phyloP scores from a whole-genome alignment of 2,797 vertebrate species.

The Pangasius krempfi region DNA sequence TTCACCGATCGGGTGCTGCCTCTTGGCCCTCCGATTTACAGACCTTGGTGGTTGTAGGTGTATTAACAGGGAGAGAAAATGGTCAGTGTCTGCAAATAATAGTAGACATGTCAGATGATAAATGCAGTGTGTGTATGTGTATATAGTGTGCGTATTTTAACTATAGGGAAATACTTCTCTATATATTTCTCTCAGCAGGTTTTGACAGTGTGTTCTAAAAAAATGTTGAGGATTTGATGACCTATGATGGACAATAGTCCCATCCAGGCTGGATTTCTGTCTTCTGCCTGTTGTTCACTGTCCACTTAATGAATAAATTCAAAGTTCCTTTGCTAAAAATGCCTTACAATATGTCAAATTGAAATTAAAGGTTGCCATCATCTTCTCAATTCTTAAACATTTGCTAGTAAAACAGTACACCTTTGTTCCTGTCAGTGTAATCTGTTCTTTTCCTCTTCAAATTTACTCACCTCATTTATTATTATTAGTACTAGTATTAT shows the following conservation, averaged over 20 bases:
- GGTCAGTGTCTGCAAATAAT: not conserved
- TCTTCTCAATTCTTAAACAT: not conserved
- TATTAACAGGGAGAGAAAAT: conserved; percentile 8
- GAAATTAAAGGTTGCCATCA: not conserved
- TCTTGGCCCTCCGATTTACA: conserved; percentile 41
- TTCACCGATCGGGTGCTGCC: conserved; percentile 44
- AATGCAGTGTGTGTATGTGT: not conserved
- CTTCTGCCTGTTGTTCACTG: not conserved
- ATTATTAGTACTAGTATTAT: not conserved
- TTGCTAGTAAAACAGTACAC: not conserved
- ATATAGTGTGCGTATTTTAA: not conserved
- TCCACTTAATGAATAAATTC: not conserved
- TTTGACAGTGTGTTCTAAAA: not conserved
- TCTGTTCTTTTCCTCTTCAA: not conserved
- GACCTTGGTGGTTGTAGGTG: conserved; percentile 1
- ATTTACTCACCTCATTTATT: not conserved
- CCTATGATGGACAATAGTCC: not conserved
- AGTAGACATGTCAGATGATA: not conserved
- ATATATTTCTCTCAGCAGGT: not conserved
- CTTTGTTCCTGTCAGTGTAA: not conserved
- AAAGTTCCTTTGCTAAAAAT: not conserved
- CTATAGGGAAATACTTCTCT: not conserved
- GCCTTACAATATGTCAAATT: not conserved
- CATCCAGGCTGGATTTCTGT: not conserved
- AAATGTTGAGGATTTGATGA: not conserved